Evolutionary conservation across 2,797 vertebrate species (phyloP), one percentile per base, ranked within the genome.

Genomic region (Paguma larvata): DNA sequence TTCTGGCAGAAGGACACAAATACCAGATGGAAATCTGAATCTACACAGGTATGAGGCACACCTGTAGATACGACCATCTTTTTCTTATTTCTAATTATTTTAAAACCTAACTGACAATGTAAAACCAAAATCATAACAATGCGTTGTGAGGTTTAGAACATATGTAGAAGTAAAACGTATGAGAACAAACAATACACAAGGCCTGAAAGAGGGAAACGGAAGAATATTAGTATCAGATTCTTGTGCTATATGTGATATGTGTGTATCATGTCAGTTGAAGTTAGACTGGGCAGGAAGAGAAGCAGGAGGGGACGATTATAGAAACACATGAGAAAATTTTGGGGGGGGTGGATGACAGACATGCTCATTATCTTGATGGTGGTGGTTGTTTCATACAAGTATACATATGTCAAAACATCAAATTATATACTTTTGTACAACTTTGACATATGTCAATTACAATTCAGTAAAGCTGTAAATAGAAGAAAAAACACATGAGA

Each of bases 51-150:
- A 5, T 13, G 21, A 82, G 21, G 13, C 30, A 78, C 53, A 51
- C 21, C 34, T 82, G 23, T 18, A 86, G 68, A 73, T 48, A 44
- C 8, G 75, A 65, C 15, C 18, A 6, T 14, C 32, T 44, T 56
- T 48, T 89, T 80, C 56, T 83, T 46, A 51, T 86, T 82, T 89
- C 75, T 21, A 82, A 41, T n/a, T n/a, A 56, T 85, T 85, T 89
- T 14, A 53, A 82, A 84, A 79, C 63, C 59, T 72, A 95, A 48
- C 23, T 18, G 12, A 21, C 30, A 70, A 56, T 85, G 51, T 86
- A 87, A 78, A 92, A 78, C 25, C 68, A 34, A 92, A 96, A 70
- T 70, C 44, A 48, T 85, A 85, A 46, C 2, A 68, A 23, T 10
- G 8, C 46, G 38, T 16, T 80, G 11, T 85, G 32, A 96, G 8